Evolutionary conservation across 2,888 invertebrate species (phyloP).

Genomic region (Pachymerium ferrugineum): DNA sequence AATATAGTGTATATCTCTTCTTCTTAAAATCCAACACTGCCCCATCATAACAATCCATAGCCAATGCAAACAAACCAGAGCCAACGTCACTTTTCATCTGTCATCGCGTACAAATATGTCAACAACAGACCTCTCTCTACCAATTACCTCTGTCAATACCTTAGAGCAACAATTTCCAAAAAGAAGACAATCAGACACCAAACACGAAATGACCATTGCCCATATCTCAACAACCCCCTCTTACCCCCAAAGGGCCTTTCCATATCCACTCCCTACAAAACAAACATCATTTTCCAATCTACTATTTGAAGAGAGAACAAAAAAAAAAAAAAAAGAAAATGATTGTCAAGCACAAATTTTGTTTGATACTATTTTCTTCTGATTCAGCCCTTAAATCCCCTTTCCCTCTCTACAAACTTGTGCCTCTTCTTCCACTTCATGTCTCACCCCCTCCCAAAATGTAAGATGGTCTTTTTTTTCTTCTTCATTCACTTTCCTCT

Average conservation of each 20-base stretch:
- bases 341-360: constrained; percentile 16
- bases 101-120: too few species aligned
- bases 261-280: neutral
- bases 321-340: neutral
- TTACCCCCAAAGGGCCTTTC: too few species aligned
- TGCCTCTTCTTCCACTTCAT: constrained; percentile 22
- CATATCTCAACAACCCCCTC: neutral
- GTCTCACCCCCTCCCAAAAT: constrained; percentile 9
- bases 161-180: neutral
- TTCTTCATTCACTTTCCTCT: neutral
- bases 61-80: too few species aligned
- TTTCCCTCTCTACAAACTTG: neutral
- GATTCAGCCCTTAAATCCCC: constrained; percentile 19
- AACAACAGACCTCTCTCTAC: too few species aligned
- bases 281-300: too few species aligned
- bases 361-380: neutral
- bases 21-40: too few species aligned
- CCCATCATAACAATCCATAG: too few species aligned
- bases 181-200: neutral
- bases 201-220: neutral
- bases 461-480: constrained; percentile 18
- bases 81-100: too few species aligned
- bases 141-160: neutral
- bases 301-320: neutral
- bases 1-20: too few species aligned